These are phyloP conservation scores for Protonibea diacanthus DNA, from an alignment of 2,797 vertebrate genomes.

Conservation along the genomic window DNA sequence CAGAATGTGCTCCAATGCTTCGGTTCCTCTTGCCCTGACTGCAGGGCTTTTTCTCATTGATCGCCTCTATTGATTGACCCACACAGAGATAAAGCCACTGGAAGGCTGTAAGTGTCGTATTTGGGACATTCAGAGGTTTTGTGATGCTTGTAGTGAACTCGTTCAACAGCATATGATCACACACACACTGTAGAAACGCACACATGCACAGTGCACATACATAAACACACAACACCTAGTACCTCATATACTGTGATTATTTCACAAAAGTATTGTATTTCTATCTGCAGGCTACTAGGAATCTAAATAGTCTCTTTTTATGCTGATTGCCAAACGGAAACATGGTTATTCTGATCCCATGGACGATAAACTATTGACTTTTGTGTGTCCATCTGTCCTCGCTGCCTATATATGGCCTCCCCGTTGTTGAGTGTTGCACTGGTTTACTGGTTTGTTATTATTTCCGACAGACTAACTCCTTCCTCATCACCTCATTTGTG, in stretches of 20 bases:
- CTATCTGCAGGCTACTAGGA: constrained; percentile 5
- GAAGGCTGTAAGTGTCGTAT: constrained; percentile 52
- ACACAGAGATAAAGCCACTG: constrained; percentile 62
- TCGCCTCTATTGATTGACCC: constrained; percentile 62
- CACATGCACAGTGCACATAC: not conserved
- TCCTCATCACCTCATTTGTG: constrained; percentile 31
- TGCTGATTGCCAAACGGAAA: constrained; percentile 47
- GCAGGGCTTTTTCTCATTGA: constrained; percentile 70
- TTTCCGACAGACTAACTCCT: not conserved
- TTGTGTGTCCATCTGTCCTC: constrained; percentile 14
- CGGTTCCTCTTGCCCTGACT: constrained; percentile 28
- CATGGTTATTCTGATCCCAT: constrained; percentile 39
- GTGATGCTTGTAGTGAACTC: constrained; percentile 34
- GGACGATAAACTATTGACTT: constrained; percentile 29
- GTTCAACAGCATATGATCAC: not conserved
- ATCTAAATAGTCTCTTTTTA: constrained; percentile 3
- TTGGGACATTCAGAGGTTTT: constrained; percentile 45
- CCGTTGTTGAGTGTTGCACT: not conserved
- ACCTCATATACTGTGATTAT: not conserved
- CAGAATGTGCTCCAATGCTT: constrained; percentile 43
- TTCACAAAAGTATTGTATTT: constrained; percentile 20
- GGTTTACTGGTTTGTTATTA: not conserved
- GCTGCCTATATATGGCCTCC: constrained; percentile 2
- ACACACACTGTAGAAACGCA: not conserved
- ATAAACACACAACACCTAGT: not conserved